Percentiles rank a stretch among this genome's conserved stretches.
These are phyloP conservation scores for Equus quagga DNA, from an alignment of 2,113 vertebrate genomes.

Conservation along the genomic window DNA sequence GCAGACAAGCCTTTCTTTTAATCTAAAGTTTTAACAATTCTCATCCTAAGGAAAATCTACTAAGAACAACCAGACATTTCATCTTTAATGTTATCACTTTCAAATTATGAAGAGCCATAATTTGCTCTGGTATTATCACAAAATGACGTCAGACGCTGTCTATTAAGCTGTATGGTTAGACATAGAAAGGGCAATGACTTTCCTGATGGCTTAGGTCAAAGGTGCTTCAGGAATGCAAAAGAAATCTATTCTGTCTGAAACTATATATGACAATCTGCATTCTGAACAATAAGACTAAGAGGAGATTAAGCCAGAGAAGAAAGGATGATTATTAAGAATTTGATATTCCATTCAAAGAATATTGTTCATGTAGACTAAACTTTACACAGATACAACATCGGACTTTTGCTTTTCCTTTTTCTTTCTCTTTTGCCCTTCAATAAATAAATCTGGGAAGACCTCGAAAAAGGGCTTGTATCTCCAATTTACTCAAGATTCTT, in stretches of 20 bases:
- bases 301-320: slow-evolving; percentile 49
- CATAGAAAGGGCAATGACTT: slow-evolving; percentile 32
- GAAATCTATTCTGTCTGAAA: slow-evolving; percentile 52
- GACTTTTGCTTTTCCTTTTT: background rate
- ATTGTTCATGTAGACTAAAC: background rate
- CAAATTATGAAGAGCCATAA: slow-evolving; percentile 1
- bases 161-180: slow-evolving; percentile 59
- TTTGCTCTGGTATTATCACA: slow-evolving; percentile 51
- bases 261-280: background rate
- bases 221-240: slow-evolving; percentile 75
- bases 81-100: slow-evolving; percentile 19
- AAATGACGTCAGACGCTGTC: slow-evolving; percentile 59
- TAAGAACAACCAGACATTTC: background rate
- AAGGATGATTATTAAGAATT: slow-evolving; percentile 39
- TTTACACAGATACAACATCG: background rate
- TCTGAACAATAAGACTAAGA: slow-evolving; percentile 48
- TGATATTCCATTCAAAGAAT: slow-evolving; percentile 58
- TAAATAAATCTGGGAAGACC: background rate
- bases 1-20: background rate
- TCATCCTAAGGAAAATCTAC: background rate
- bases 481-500: slow-evolving; percentile 21
- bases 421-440: background rate
- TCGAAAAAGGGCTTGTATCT: background rate
- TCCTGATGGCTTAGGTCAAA: slow-evolving; percentile 49
- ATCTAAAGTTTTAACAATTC: background rate